Percentiles rank a stretch among this genome's conserved stretches.
These are phyloP conservation scores for Augiades crinisus DNA, from an alignment of 2,888 invertebrate genomes.

Conservation along the genomic window DNA sequence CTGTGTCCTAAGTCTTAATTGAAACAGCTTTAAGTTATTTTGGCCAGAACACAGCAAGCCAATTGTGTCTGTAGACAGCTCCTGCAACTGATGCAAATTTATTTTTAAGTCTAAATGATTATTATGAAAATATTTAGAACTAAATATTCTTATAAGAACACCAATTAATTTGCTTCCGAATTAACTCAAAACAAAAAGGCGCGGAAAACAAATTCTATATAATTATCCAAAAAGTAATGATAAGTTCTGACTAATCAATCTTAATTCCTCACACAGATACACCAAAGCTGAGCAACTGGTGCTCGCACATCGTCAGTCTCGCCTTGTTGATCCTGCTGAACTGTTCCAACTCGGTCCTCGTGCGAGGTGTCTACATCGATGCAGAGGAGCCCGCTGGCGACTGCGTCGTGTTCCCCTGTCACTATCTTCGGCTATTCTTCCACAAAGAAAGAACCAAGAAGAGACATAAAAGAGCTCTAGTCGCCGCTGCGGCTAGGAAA, in stretches of 20 bases:
- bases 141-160: too few species aligned
- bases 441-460: slow-evolving; percentile 85
- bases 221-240: too few species aligned
- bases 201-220: too few species aligned
- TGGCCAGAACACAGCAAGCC: too few species aligned
- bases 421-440: slow-evolving; percentile 90
- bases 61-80: too few species aligned
- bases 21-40: too few species aligned
- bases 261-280: slow-evolving; percentile 83
- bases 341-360: slow-evolving; percentile 92
- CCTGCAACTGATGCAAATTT: too few species aligned
- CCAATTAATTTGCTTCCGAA: too few species aligned
- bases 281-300: slow-evolving; percentile 88
- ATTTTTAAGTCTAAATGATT: too few species aligned
- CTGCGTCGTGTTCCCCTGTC: slow-evolving; percentile 92
- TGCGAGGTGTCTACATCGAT: slow-evolving; percentile 93
- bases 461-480: slow-evolving; percentile 62
- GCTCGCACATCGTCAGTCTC: slow-evolving; percentile 88
- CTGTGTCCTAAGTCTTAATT: too few species aligned
- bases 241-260: background rate
- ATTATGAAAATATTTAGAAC: too few species aligned
- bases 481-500: slow-evolving; percentile 53
- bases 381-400: slow-evolving; percentile 91
- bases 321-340: slow-evolving; percentile 88
- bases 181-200: too few species aligned